Conservation (phyloP, 1,140 invertebrate species). For the Limonius californicus region DNA sequence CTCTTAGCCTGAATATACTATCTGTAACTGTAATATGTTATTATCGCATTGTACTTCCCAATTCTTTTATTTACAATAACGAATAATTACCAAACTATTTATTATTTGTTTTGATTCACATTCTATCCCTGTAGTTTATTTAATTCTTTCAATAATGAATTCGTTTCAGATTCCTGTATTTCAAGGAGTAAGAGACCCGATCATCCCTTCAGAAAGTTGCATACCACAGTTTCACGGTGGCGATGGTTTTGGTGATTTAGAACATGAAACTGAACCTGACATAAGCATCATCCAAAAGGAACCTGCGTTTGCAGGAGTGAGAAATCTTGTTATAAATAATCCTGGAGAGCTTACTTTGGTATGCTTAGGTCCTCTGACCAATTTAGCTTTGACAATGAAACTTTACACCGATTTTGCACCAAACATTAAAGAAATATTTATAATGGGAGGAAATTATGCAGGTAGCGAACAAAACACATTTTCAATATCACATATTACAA, state of each 20-base stretch:
- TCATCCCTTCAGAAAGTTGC: conserved; percentile 46
- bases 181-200: conserved; percentile 53
- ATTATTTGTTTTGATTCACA: too few relatives aligned
- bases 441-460: conserved; percentile 75
- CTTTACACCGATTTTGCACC: conserved; percentile 60
- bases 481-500: neutral
- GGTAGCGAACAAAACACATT: conserved; percentile 45
- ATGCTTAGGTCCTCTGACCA: conserved; percentile 71
- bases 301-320: conserved; percentile 26
- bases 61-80: too few relatives aligned
- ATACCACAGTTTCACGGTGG: conserved; percentile 51
- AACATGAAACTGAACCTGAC: conserved; percentile 29
- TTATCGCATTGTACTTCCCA: too few relatives aligned
- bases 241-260: conserved; percentile 64
- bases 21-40: too few relatives aligned
- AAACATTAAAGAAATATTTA: conserved; percentile 60
- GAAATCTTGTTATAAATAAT: conserved; percentile 29
- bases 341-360: conserved; percentile 57
- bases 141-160: too few relatives aligned
- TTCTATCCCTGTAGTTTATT: too few relatives aligned
- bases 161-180: conserved; percentile 60
- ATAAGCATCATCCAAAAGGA: conserved; percentile 25
- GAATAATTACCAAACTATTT: too few relatives aligned
- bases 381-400: conserved; percentile 67
- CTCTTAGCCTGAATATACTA: too few relatives aligned